Evolutionary conservation across 1,140 invertebrate species (phyloP).

Genomic region (Drosophila kurseongensis): DNA sequence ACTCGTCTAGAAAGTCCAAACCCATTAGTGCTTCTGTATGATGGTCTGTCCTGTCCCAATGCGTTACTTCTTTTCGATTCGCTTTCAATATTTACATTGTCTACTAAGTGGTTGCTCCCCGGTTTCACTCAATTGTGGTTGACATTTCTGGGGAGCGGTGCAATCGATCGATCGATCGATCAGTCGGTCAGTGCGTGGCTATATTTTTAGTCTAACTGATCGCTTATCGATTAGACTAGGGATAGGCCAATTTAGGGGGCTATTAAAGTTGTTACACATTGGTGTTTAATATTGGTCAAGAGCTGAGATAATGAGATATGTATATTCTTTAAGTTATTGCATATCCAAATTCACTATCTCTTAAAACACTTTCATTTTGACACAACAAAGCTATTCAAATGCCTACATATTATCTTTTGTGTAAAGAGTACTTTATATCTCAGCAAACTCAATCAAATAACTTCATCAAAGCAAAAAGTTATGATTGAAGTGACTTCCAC

Average conservation of each 20-base stretch:
- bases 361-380: too few relatives aligned
- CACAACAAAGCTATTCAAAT: too few relatives aligned
- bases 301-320: neutral
- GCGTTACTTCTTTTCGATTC: constrained; percentile 35
- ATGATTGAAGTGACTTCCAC: constrained; percentile 11
- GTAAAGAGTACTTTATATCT: neutral
- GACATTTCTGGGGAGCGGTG: constrained; percentile 58
- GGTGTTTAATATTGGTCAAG: too few relatives aligned
- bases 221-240: constrained; percentile 62
- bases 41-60: constrained; percentile 33
- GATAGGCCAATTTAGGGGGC: constrained; percentile 4
- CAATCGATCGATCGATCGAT: constrained; percentile 50
- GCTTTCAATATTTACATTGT: constrained; percentile 76
- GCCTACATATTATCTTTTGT: neutral
- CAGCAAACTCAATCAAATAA: neutral
- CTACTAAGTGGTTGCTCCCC: constrained; percentile 41
- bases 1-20: constrained; percentile 84
- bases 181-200: constrained; percentile 49
- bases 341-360: too few relatives aligned
- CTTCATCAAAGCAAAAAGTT: neutral
- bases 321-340: neutral
- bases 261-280: neutral
- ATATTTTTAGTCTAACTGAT: constrained; percentile 51
- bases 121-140: constrained; percentile 39
- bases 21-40: constrained; percentile 62